A percentile compares a stretch with the other conserved stretches of the same genome.
phyloP scores from a whole-genome alignment of 2,113 vertebrate species.

The Natator depressus region DNA sequence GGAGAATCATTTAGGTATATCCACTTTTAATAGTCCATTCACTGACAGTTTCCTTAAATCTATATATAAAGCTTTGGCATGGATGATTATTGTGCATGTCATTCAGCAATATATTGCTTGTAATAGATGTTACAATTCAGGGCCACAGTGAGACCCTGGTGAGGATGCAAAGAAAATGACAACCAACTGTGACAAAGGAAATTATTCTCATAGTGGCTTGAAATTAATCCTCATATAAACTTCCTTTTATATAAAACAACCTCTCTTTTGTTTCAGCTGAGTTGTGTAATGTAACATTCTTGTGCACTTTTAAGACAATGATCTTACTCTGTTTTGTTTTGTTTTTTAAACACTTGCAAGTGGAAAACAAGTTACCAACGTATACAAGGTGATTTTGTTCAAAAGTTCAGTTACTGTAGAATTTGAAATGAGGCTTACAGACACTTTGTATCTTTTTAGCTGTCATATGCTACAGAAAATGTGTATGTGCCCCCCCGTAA shows the following conservation, averaged over 20 bases:
- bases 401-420: background rate
- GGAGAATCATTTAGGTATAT: conserved; percentile 33
- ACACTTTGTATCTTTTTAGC: background rate
- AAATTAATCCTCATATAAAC: conserved; percentile 34
- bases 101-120: background rate
- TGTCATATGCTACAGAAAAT: background rate
- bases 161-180: background rate
- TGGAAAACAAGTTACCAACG: background rate
- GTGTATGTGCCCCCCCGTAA: background rate
- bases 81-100: conserved; percentile 50
- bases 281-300: background rate
- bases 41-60: background rate
- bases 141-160: conserved; percentile 14
- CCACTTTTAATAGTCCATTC: conserved; percentile 26
- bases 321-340: background rate
- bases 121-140: background rate
- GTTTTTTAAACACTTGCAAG: background rate
- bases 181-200: background rate
- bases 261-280: background rate
- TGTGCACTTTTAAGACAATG: background rate
- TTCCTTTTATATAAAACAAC: background rate
- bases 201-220: conserved; percentile 28
- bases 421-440: background rate
- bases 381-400: background rate
- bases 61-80: conserved; percentile 35